Percentiles rank a stretch among this genome's conserved stretches.
Evolutionary conservation across 2,888 invertebrate species (phyloP).

Genomic region (Cephonodes hylas): DNA sequence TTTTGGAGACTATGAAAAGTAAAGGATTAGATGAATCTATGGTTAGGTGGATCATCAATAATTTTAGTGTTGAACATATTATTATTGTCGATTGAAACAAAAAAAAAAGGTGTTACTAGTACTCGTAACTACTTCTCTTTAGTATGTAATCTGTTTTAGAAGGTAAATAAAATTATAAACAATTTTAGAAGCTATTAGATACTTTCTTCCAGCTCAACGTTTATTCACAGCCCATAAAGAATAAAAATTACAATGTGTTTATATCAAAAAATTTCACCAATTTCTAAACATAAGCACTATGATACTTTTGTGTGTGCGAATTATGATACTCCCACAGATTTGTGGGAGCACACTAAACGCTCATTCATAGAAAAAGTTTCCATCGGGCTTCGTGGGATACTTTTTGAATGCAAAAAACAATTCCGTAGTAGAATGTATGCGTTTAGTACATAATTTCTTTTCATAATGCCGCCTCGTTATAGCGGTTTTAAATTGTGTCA

Average conservation of each 20-base stretch:
- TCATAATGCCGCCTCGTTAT: background rate
- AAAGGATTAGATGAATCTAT: too few relatives aligned
- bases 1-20: too few relatives aligned
- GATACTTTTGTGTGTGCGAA: background rate
- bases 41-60: too few relatives aligned
- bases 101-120: too few relatives aligned
- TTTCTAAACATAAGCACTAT: background rate
- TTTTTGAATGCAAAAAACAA: background rate
- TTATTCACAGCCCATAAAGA: too few relatives aligned
- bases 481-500: background rate
- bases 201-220: too few relatives aligned
- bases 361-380: conserved; percentile 15
- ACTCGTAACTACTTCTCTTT: too few relatives aligned
- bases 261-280: conserved; percentile 3
- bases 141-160: too few relatives aligned
- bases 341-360: conserved; percentile 13
- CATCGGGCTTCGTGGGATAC: conserved; percentile 13
- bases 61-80: too few relatives aligned
- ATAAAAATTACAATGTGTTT: background rate
- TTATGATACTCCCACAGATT: conserved; percentile 1
- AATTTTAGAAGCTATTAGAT: too few relatives aligned
- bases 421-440: background rate
- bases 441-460: background rate
- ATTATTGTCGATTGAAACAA: too few relatives aligned
- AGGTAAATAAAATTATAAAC: too few relatives aligned